These are phyloP conservation scores for Diorhabda carinulata DNA, from an alignment of 1,140 invertebrate species.

Conservation along the genomic window DNA sequence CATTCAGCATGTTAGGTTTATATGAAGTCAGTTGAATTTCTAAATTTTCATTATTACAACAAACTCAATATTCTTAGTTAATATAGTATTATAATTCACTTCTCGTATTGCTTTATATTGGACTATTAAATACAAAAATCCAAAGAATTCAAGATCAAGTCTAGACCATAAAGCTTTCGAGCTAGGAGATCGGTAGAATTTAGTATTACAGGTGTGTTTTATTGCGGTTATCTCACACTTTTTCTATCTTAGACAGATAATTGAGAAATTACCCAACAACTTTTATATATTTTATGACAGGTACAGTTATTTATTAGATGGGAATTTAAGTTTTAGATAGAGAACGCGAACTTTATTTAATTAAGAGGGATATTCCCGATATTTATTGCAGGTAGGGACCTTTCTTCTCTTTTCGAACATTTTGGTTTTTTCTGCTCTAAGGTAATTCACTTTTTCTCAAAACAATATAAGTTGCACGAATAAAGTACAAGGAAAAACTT, in stretches of 20 bases:
- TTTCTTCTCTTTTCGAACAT: neutral
- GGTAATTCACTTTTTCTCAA: too few relatives aligned
- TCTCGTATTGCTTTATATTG: neutral
- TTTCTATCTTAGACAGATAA: slow-evolving; percentile 20
- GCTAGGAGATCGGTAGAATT: slow-evolving; percentile 10
- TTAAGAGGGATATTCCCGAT: neutral
- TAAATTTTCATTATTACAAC: too few relatives aligned
- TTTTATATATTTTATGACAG: slow-evolving; percentile 21
- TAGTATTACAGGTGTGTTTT: slow-evolving; percentile 20
- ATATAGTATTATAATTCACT: too few relatives aligned
- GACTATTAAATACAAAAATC: neutral
- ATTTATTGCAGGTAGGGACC: neutral
- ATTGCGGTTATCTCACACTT: slow-evolving; percentile 18
- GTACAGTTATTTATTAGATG: slow-evolving; percentile 13
- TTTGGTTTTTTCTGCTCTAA: neutral
- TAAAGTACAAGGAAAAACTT: too few relatives aligned
- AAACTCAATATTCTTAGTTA: too few relatives aligned
- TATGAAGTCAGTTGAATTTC: too few relatives aligned
- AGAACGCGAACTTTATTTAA: neutral
- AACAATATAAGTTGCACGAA: too few relatives aligned
- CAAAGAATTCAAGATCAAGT: neutral
- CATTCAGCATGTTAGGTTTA: too few relatives aligned
- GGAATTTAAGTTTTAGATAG: slow-evolving; percentile 12
- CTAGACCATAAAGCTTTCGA: slow-evolving; percentile 13
- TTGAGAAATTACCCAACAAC: slow-evolving; percentile 21